phyloP scores from a whole-genome alignment of 2,888 invertebrate species.

The Drosophila colorata region DNA sequence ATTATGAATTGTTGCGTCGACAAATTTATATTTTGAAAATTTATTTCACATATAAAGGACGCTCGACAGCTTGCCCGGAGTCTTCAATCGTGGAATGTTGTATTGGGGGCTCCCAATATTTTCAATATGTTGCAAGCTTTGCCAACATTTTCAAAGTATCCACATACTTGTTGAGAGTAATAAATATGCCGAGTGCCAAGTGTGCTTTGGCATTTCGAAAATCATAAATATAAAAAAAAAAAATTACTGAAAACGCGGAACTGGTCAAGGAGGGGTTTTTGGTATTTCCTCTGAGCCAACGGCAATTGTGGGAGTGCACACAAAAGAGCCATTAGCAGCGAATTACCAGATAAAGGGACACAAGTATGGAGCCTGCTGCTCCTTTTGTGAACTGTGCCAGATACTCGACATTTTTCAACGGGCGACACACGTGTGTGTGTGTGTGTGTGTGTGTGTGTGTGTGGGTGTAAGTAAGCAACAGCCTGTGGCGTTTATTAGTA shows the following conservation, averaged over 20 bases:
- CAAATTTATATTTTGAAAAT: background rate
- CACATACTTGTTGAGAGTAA: constrained; percentile 34
- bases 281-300: constrained; percentile 65
- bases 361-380: constrained; percentile 46
- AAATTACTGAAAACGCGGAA: constrained; percentile 62
- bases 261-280: constrained; percentile 28
- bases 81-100: background rate
- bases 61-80: too few species aligned
- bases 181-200: constrained; percentile 47
- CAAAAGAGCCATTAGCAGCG: constrained; percentile 78
- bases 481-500: constrained; percentile 68
- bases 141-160: constrained; percentile 2
- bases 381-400: constrained; percentile 50
- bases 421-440: constrained; percentile 24
- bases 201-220: constrained; percentile 66
- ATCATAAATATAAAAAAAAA: constrained; percentile 73
- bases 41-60: background rate
- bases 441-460: constrained; percentile 5
- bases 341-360: constrained; percentile 69
- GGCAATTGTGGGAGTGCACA: constrained; percentile 67
- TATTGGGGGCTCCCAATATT: background rate
- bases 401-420: constrained; percentile 77
- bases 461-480: constrained; percentile 43
- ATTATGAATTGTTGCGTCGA: too few species aligned
- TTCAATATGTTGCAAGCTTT: constrained; percentile 12